These are phyloP conservation scores for Takifugu bimaculatus DNA, from an alignment of 2,113 vertebrate species.

Conservation along the genomic window DNA sequence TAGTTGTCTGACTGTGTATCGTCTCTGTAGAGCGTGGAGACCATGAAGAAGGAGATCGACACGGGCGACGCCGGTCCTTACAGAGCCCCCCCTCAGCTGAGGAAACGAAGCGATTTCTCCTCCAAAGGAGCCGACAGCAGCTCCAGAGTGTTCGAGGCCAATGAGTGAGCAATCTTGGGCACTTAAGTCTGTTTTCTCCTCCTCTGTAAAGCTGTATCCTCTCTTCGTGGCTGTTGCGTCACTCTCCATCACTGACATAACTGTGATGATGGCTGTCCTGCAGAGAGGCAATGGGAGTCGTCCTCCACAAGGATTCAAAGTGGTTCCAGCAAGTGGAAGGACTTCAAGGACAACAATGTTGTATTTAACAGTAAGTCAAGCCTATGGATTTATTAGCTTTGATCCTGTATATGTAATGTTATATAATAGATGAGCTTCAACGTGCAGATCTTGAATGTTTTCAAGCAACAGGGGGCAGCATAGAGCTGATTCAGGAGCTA, in stretches of 20 bases:
- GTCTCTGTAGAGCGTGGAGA: slow-evolving; percentile 83
- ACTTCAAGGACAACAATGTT: slow-evolving; percentile 94
- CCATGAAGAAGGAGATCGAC: slow-evolving; percentile 88
- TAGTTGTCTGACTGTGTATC: neutral
- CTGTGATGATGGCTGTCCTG: neutral
- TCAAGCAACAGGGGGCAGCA: slow-evolving; percentile 51
- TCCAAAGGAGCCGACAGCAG: slow-evolving; percentile 76
- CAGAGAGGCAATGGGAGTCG: slow-evolving; percentile 88
- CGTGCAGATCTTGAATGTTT: slow-evolving; percentile 1
- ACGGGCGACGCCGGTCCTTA: slow-evolving; percentile 84
- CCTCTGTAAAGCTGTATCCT: neutral
- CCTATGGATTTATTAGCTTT: neutral
- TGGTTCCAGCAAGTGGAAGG: slow-evolving; percentile 98
- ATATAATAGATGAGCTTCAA: neutral
- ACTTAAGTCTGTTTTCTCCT: neutral
- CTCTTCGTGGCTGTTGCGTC: neutral
- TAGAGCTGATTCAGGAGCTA: neutral
- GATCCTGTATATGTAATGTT: neutral
- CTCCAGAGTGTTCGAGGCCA: slow-evolving; percentile 83
- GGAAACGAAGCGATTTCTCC: slow-evolving; percentile 88
- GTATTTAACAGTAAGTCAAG: slow-evolving; percentile 90
- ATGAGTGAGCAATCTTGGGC: slow-evolving; percentile 77
- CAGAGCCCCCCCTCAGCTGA: slow-evolving; percentile 80
- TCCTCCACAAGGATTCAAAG: slow-evolving; percentile 95
- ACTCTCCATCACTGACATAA: neutral